Evolutionary conservation across 2,113 vertebrate genomes (phyloP), one percentile per base, ranked within the genome.

Genomic region (Motacilla alba): DNA sequence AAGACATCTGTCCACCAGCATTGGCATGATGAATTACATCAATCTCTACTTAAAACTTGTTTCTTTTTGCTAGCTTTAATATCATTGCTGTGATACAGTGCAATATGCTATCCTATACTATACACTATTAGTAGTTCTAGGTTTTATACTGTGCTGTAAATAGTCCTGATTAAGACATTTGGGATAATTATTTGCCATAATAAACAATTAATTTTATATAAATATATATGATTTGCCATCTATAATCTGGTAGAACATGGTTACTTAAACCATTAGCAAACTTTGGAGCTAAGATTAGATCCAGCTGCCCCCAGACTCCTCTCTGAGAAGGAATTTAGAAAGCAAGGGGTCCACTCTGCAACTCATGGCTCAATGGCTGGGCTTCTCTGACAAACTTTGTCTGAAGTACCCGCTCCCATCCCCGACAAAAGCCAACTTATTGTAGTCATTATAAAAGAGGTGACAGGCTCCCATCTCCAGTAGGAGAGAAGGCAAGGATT

Each of bases 401-500:
- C 49, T 64, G 52, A 66, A 66, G 16, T 13, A 49, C 8, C 24
- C 24, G n/a, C 20, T 20, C 41, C 15, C 10, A 56, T 10, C 30
- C 5, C 2, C 0, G 0, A 58, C 35, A 62, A 47, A 60, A 66
- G 11, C 41, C 30, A n/a, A 69, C 6, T 18, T 60, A 23, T 15
- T 66, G 43, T 15, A 35, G 23, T 13, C 21, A 16, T 30, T 52
- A 23, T 33, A 72, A 83, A 83, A 15, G 31, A 75, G 13, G 8
- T 41, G 44, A 28, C 33, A 59, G 26, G 9, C 8, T 80, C 22
- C 31, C 43, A 33, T 2, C 28, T 47, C 30, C 43, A 28, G 23
- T 2, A 39, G 52, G 31, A 90, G n/a, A 70, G 28, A 37, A 85
- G 24, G 6, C 17, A 88, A 64, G 16, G n/a, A 59, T 53, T 80